phyloP scores from a whole-genome alignment of 2,113 vertebrate genomes.

The Columba janthina region DNA sequence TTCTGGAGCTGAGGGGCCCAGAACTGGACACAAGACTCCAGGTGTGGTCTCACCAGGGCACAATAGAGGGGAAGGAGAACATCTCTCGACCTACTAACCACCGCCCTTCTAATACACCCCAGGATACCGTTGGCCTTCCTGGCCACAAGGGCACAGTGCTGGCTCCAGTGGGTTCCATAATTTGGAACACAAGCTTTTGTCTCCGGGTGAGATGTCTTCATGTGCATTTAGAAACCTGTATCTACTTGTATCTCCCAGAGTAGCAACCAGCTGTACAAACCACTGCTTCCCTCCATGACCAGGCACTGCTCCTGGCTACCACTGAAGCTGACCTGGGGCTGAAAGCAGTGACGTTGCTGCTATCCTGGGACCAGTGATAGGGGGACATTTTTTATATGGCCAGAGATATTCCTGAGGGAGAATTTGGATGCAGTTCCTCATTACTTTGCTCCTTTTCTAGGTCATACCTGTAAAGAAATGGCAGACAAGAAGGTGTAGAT shows the following conservation, averaged over 20 bases:
- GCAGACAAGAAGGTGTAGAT: neutral
- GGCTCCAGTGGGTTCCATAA: neutral
- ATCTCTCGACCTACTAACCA: too few species aligned
- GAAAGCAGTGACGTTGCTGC: neutral
- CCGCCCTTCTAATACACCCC: too few species aligned
- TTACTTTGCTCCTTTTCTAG: neutral
- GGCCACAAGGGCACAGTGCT: too few species aligned
- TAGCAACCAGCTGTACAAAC: neutral
- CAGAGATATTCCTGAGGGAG: neutral
- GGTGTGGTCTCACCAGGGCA: too few species aligned
- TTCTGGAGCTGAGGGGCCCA: too few species aligned
- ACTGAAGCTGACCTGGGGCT: neutral
- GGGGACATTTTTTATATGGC: neutral
- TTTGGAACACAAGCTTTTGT: neutral
- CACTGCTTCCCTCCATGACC: neutral
- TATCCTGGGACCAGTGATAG: neutral
- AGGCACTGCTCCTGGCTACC: neutral
- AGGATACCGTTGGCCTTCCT: too few species aligned
- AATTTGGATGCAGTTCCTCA: neutral
- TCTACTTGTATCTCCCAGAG: neutral
- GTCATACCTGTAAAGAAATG: neutral
- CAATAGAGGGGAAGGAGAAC: too few species aligned
- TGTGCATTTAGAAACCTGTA: neutral
- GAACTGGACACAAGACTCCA: too few species aligned
- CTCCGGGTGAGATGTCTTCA: neutral